Evolutionary conservation across 2,797 vertebrate genomes (phyloP).

Genomic region (Manis javanica): DNA sequence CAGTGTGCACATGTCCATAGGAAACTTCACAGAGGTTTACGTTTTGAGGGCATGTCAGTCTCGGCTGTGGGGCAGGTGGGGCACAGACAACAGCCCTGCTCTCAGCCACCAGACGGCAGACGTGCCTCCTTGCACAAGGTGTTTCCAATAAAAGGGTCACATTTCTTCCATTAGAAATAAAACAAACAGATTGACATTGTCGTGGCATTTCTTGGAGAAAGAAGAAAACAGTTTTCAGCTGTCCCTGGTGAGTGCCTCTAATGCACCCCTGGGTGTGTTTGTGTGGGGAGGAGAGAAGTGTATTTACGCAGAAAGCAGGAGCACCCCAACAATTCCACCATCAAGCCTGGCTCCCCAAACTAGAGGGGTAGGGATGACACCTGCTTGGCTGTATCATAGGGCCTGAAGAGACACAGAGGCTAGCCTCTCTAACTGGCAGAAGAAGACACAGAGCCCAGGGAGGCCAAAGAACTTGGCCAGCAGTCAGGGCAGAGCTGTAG

Average conservation of each 20-base stretch:
- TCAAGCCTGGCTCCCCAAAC: neutral
- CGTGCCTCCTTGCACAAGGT: slow-evolving; percentile 44
- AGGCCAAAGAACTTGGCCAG: neutral
- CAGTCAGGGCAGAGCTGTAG: neutral
- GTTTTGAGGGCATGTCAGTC: slow-evolving; percentile 2
- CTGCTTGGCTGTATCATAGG: neutral
- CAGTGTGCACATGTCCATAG: neutral
- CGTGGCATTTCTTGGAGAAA: neutral
- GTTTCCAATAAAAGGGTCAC: slow-evolving; percentile 66
- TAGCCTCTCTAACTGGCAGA: neutral
- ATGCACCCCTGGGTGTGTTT: neutral
- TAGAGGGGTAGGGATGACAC: neutral
- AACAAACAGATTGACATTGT: slow-evolving; percentile 58
- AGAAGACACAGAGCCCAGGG: neutral
- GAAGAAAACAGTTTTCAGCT: slow-evolving; percentile 41
- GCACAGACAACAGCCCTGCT: neutral
- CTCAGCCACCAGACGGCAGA: slow-evolving; percentile 32
- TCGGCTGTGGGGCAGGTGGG: slow-evolving; percentile 42
- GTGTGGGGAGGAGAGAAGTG: neutral
- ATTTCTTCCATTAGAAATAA: slow-evolving; percentile 62
- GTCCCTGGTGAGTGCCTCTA: neutral
- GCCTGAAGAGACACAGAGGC: neutral
- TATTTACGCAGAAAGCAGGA: neutral
- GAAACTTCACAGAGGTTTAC: slow-evolving; percentile 39
- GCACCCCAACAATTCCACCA: neutral